Evolutionary conservation across 1,140 invertebrate genomes (phyloP).

Genomic region (Cherax destructor): DNA sequence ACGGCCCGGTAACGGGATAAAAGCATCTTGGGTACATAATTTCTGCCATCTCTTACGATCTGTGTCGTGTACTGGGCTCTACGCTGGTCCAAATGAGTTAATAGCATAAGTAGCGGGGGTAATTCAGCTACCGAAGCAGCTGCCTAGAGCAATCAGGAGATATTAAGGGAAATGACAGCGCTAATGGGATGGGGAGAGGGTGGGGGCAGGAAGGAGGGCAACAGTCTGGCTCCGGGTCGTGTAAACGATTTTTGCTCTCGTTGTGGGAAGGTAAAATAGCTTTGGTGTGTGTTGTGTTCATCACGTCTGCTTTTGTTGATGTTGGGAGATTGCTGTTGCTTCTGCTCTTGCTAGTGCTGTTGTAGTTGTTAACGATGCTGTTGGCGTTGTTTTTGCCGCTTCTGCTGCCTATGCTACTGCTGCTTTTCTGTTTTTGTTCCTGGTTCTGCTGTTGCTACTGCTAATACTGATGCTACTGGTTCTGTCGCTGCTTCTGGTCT

Average conservation of each 20-base stretch:
- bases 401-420: too few species aligned
- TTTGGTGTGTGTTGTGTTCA: neutral
- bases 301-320: neutral
- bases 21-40: neutral
- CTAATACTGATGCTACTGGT: too few species aligned
- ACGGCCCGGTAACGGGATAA: neutral
- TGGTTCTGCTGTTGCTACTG: too few species aligned
- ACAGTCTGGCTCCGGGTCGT: neutral
- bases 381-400: too few species aligned
- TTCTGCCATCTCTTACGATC: neutral
- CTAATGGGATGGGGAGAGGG: constrained; percentile 14
- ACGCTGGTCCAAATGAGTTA: constrained; percentile 44
- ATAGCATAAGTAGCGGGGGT: constrained; percentile 41
- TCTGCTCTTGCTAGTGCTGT: too few species aligned
- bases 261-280: too few species aligned
- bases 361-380: too few species aligned
- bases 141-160: constrained; percentile 22
- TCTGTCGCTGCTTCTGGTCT: too few species aligned
- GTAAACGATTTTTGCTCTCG: neutral
- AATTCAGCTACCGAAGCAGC: constrained; percentile 36
- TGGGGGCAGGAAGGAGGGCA: neutral
- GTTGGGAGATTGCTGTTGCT: too few species aligned
- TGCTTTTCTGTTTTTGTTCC: too few species aligned
- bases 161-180: constrained; percentile 56
- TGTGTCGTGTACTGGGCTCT: neutral